Conservation (phyloP, 2,797 vertebrate genomes). For the Anguilla obscura region DNA sequence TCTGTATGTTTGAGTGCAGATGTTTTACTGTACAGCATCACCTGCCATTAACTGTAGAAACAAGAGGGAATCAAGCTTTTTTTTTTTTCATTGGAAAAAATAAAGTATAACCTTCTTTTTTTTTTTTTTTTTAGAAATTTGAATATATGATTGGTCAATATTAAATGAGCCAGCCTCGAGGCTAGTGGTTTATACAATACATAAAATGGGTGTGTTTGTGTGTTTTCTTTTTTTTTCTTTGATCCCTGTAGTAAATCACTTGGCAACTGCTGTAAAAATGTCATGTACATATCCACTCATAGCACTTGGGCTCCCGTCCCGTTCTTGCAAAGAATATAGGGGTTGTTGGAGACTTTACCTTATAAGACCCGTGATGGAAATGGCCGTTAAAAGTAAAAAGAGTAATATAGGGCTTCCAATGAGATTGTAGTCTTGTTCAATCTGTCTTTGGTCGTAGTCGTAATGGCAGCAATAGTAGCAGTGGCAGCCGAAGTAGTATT, state of each 20-base stretch:
- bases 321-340: not conserved
- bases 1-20: not conserved
- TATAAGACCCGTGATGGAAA: not conserved
- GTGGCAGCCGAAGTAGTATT: not conserved
- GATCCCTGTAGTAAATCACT: not conserved
- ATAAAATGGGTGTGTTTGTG: not conserved
- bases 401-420: not conserved
- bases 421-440: constrained; percentile 12
- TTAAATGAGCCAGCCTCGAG: too few species aligned
- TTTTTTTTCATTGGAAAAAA: too few species aligned
- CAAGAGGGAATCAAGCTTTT: too few species aligned
- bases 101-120: too few species aligned
- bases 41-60: too few species aligned
- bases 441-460: not conserved
- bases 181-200: too few species aligned
- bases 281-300: not conserved
- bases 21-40: not conserved
- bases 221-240: not conserved
- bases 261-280: not conserved
- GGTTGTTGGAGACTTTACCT: not conserved
- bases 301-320: not conserved
- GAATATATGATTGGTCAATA: too few species aligned
- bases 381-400: constrained; percentile 2
- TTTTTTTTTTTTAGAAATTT: too few species aligned
- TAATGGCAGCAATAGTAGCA: not conserved